phyloP scores from a whole-genome alignment of 1,140 invertebrate genomes.

The Pseudomyrmex cubaensis region DNA sequence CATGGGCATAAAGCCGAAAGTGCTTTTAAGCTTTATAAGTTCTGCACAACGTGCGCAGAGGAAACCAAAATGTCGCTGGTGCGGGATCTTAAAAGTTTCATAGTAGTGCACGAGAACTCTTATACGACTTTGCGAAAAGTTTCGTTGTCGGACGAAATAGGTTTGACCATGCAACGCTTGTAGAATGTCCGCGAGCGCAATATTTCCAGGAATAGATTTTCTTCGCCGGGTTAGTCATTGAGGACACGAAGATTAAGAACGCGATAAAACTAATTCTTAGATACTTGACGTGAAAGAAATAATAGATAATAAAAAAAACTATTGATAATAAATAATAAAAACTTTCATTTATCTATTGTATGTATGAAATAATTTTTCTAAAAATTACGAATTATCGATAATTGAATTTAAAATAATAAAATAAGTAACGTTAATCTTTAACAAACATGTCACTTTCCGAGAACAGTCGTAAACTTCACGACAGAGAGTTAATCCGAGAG shows the following conservation, averaged over 20 bases:
- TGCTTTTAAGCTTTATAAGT: constrained; percentile 71
- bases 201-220: constrained; percentile 57
- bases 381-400: neutral
- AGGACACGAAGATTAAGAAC: constrained; percentile 44
- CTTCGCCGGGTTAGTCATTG: constrained; percentile 36
- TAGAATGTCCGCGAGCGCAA: constrained; percentile 24
- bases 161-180: constrained; percentile 54
- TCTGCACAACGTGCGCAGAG: constrained; percentile 52
- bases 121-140: constrained; percentile 64
- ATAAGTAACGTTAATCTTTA: constrained; percentile 37
- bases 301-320: neutral
- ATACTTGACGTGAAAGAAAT: neutral
- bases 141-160: constrained; percentile 62
- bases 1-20: constrained; percentile 55
- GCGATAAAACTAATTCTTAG: constrained; percentile 42
- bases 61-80: constrained; percentile 64
- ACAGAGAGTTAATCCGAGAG: constrained; percentile 64
- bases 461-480: constrained; percentile 73
- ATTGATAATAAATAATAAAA: neutral
- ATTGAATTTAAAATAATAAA: constrained; percentile 14
- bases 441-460: constrained; percentile 66
- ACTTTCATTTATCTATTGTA: neutral
- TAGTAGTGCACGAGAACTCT: constrained; percentile 42
- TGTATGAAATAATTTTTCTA: neutral
- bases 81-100: constrained; percentile 69